phyloP scores from a whole-genome alignment of 2,113 vertebrate genomes.

The Terrapene triunguis region DNA sequence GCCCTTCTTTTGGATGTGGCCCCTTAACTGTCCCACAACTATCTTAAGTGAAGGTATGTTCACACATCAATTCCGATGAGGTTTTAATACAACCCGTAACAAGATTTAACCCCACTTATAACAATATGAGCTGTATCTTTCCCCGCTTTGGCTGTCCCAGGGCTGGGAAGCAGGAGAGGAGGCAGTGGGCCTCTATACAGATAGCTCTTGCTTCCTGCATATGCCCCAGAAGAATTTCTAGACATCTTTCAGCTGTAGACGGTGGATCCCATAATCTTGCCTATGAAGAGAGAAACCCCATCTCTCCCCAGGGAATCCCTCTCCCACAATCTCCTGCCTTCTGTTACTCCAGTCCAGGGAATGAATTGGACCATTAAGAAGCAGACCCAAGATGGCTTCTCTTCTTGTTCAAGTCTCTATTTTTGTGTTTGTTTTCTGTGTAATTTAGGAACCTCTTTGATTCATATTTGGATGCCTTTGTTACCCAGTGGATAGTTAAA shows the following conservation, averaged over 20 bases:
- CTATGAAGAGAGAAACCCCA: not conserved
- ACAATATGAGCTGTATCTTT: not conserved
- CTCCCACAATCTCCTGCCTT: not conserved
- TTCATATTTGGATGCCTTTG: not conserved
- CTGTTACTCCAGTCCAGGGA: not conserved
- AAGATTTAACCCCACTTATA: not conserved
- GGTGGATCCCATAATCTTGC: not conserved
- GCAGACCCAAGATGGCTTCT: not conserved
- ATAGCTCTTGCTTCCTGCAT: accelerated
- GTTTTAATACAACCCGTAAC: too few species aligned
- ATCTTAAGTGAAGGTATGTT: too few species aligned
- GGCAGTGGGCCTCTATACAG: not conserved
- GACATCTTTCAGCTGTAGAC: not conserved
- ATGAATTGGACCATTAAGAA: not conserved
- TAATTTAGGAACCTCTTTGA: not conserved
- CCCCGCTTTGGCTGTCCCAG: not conserved
- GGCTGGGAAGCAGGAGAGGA: constrained; percentile 15
- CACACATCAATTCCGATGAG: too few species aligned
- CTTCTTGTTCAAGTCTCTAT: not conserved
- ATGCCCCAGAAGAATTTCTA: not conserved
- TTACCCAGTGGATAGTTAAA: not conserved
- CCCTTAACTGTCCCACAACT: too few species aligned
- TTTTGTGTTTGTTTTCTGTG: not conserved
- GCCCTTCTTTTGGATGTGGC: too few species aligned
- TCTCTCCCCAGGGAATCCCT: not conserved